Base-by-base conservation (phyloP, 2,797 vertebrate genomes). In the Onychomys arenicola region DNA sequence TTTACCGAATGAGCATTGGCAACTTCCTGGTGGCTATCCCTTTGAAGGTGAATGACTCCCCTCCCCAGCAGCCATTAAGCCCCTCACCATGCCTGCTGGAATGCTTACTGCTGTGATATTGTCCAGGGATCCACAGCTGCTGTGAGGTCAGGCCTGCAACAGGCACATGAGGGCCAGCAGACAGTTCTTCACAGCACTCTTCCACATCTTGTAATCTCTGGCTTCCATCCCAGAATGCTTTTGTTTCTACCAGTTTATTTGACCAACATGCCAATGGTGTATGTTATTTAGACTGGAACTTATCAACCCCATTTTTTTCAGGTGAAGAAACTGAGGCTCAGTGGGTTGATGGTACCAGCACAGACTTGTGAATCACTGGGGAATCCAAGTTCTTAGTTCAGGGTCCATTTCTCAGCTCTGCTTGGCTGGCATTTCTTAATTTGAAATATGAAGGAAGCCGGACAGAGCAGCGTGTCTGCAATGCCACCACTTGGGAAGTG, bases 301-400 rank as follows among this genome's bases (percentile, higher is more conserved):
- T 52, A 65, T 19, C 81, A 32, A 61, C 43, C 82, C 67, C 40
- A 29, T 46, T 73, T 96, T 96, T 52, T 88, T 73, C 57, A 77
- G 55, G 46, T 78, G n/a, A 75, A 76, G 23, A 93, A 90, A 76
- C 23, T n/a, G 81, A 91, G 43, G 11, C 65, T 91, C 23, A 12
- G 21, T 34, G 34, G 34, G 29, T 27, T 65, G 29, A 61, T 34
- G 52, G 71, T 21, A 92, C 17, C 32, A 69, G 17, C 3, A 90
- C n/a, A 40, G 37, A 34, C 32, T 63, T 73, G 78, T 25, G 49
- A 57, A 67, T 40, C 67, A 3, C 40, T 55, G 16, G 32, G 73
- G 37, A 82, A 69, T 13, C 21, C n/a, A 32, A 9, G 67, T 78
- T 34, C 82, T 90, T 78, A 73, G 32, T 55, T 2, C 46, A 16